Percentiles rank a stretch among this genome's conserved stretches.
Conservation (phyloP, 1,140 invertebrate genomes). For the Drosophila tani region DNA sequence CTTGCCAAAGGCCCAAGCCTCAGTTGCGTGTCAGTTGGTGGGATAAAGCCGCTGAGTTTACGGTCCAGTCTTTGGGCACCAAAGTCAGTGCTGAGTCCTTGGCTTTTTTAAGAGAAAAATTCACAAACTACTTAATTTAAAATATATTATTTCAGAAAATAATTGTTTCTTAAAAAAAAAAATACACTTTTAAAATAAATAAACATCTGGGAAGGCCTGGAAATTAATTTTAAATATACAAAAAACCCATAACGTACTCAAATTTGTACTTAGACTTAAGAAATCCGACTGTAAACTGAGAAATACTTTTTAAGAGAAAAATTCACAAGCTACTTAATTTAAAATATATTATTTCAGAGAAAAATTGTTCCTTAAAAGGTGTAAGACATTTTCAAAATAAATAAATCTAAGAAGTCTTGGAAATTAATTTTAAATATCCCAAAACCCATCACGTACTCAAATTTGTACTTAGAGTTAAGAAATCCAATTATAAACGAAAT, state of each 20-base stretch:
- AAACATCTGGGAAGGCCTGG: neutral
- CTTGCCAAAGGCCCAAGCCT: slow-evolving; percentile 26
- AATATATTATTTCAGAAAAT: too few species aligned
- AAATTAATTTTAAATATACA: too few species aligned
- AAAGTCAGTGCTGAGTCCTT: slow-evolving; percentile 1
- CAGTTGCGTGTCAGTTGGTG: slow-evolving; percentile 59
- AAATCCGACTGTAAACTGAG: neutral
- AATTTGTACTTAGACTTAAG: neutral
- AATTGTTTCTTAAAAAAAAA: too few species aligned
- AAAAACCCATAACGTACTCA: neutral
- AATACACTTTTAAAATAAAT: too few species aligned
- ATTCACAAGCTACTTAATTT: too few species aligned
- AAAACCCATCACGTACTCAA: neutral
- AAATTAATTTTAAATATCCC: too few species aligned
- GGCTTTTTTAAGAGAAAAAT: neutral
- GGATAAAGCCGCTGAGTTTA: slow-evolving; percentile 69
- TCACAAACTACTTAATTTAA: too few species aligned
- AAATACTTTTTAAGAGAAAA: too few species aligned
- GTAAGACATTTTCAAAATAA: too few species aligned
- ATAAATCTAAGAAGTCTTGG: neutral
- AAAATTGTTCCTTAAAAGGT: too few species aligned
- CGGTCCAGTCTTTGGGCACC: slow-evolving; percentile 14
- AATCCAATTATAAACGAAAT: neutral
- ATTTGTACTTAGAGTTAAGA: neutral
- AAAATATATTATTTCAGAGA: too few species aligned